Evolutionary conservation across 2,113 vertebrate genomes (phyloP).

Genomic region (Leucopsar rothschildi): DNA sequence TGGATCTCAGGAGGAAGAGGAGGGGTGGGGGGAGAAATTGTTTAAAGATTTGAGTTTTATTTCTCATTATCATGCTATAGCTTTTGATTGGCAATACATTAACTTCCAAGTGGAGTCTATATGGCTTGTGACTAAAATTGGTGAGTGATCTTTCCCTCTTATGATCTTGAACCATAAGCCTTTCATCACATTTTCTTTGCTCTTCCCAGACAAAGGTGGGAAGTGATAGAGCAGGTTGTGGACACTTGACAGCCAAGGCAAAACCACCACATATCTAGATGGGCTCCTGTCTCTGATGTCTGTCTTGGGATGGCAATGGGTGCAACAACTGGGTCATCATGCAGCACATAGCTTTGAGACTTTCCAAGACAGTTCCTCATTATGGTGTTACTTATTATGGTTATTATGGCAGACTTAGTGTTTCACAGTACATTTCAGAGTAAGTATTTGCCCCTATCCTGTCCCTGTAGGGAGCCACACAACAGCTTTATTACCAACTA

Average conservation of each 20-base stretch:
- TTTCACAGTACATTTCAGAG: not conserved
- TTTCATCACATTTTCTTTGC: not conserved
- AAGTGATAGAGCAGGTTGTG: not conserved
- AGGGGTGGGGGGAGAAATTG: accelerated
- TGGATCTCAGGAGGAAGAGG: not conserved
- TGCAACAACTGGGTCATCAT: not conserved
- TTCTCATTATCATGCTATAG: not conserved
- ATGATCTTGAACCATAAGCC: accelerated
- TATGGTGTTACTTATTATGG: not conserved
- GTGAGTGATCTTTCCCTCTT: not conserved
- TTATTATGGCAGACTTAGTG: not conserved
- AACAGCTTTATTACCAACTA: not conserved
- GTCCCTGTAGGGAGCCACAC: not conserved
- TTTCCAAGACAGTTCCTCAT: not conserved
- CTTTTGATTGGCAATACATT: not conserved
- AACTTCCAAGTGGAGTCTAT: not conserved
- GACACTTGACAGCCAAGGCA: not conserved
- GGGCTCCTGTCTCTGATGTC: not conserved
- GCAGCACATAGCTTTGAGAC: not conserved
- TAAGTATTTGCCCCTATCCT: not conserved
- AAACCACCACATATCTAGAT: not conserved
- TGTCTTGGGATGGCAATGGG: not conserved
- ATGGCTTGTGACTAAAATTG: not conserved
- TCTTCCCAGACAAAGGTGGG: accelerated
- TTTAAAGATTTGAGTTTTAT: not conserved